Evolutionary conservation across 2,113 vertebrate genomes (phyloP), one percentile per base, ranked within the genome.

Genomic region (Bubo blakistoni): DNA sequence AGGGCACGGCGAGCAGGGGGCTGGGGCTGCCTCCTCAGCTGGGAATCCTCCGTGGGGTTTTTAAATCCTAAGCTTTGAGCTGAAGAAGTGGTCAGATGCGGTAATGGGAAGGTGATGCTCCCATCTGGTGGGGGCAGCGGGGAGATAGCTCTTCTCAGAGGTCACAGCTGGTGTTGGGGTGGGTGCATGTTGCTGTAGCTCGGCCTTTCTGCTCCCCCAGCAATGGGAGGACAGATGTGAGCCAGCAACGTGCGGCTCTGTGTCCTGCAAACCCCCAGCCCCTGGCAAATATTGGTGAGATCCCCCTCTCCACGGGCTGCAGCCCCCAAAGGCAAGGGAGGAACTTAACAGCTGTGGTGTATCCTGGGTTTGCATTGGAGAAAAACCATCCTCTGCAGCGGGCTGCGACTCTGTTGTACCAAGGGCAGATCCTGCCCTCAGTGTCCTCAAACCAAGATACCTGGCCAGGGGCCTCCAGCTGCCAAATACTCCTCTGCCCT

Each of bases 81-180:
- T 88, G 19, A 74, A 90, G 52, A 51, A 85, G 47, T 10, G 27
- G 52, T 81, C 63, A 65, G 83, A 62, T 49, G 42, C 3, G 10
- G 29, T 80, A 42, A 20, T n/a, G 58, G 54, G 44, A 55, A 4
- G 7, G 49, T 26, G 29, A 59, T 63, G 87, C 18, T 92, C 38
- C 66, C 47, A 59, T 78, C 34, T 73, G 85, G 18, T 9, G 3
- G 30, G 12, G n/a, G 19, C 32, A 34, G 32, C 1, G 19, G 47
- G 57, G 71, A 86, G 19, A 18, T 24, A 8, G 16, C 36, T 16
- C 24, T n/a, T 62, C 66, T 11, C 18, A 2, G 46, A 42, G 42
- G 26, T 71, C 51, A 6, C 3, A 3, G 47, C 29, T 2, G 0
- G 38, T 49, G 74, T 44, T 2, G 2, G 57, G 14, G 9, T 59